Base-by-base conservation (phyloP, 1,140 invertebrate genomes). In the Macrobrachium nipponense region DNA sequence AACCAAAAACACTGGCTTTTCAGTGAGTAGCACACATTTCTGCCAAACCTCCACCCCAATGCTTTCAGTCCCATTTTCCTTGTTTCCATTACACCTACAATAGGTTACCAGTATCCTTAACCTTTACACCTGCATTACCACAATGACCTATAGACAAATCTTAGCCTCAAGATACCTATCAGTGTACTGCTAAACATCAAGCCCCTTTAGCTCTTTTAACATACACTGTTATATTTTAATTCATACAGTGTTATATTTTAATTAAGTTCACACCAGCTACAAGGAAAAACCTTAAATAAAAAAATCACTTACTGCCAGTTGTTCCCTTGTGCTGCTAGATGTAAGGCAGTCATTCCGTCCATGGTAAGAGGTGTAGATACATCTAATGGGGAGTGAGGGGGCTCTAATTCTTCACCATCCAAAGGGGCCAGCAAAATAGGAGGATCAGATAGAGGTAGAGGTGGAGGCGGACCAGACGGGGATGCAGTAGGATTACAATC, bases 331-430 rank as follows among this genome's bases (percentile, higher is more conserved):
- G 87, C 87, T 60, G 87, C 87, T 11, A 87, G 77, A 75, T 87
- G 87, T 23, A 87, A 72, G 20, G 87, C 87, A 44, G 87, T 87
- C 87, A 87, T 87, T 23, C 87, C 87, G 75, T 87, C 87, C 58
- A 82, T 66, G 64, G 87, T 87, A 78, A 87, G 87, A 59, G 87
- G 87, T 18, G 87, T 84, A 27, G 87, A 82, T 5, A 87, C 87
- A 83, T 87, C 87, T 17, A 87, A 61, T 15, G 82, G 87, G 7
- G 87, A 87, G 58, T 87, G 87, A 66, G 87, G 87, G 27, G 87
- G 87, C 70, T 82, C 80, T 44, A 81, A 76, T 27, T 83, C 80
- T 51, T 87, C 87, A 10, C 81, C 87, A 73, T 80, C 80, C 80
- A 83, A 68, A 10, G 77, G 64, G 61, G 81, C 64, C 20, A 80